Base-by-base conservation (phyloP, 2,113 vertebrate species). In the Carlito syrichta region DNA sequence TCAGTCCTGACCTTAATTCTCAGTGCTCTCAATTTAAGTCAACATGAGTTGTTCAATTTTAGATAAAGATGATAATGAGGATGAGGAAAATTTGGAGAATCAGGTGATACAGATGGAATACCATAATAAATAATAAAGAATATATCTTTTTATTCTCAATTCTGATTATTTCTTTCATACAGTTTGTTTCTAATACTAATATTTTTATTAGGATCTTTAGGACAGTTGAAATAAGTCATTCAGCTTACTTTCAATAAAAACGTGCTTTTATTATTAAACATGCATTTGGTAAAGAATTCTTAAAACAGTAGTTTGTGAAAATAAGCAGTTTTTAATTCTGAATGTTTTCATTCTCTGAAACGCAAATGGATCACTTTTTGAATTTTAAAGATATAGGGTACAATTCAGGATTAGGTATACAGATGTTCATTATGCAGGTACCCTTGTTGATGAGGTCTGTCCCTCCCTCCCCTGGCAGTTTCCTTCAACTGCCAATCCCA, bases 281-380 rank as follows among this genome's bases (percentile, higher is more conserved):
- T 82, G 27, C 12, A 83, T 48, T 91, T 77, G 35, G 40, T 81
- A 50, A 60, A 23, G 68, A 93, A 38, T 93, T 27, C 12, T 60
- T 96, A 66, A 71, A 91, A 84, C 32, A 45, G 30, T 40, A 10
- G 58, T 69, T 77, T 95, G 79, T 50, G 2, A 27, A 96, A 96
- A 81, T 63, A 63, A 76, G 17, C 5, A 89, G 50, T 60, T 63
- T 20, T 4, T 48, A 83, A 52, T 63, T 93, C 50, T 85, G n/a
- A 93, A 78, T 73, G 8, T 91, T 89, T 94, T 89, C n/a, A 48
- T 50, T 86, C 17, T 16, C 7, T 78, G 35, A 54, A 95, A 74
- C 43, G 58, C 54, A 84, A 90, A 56, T 93, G 22, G 20, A n/a
- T 96, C 30, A 66, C n/a, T n/a, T n/a, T n/a, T n/a, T n/a, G n/a